phyloP scores from a whole-genome alignment of 2,888 invertebrate genomes.

The Orchesellides sinensis region DNA sequence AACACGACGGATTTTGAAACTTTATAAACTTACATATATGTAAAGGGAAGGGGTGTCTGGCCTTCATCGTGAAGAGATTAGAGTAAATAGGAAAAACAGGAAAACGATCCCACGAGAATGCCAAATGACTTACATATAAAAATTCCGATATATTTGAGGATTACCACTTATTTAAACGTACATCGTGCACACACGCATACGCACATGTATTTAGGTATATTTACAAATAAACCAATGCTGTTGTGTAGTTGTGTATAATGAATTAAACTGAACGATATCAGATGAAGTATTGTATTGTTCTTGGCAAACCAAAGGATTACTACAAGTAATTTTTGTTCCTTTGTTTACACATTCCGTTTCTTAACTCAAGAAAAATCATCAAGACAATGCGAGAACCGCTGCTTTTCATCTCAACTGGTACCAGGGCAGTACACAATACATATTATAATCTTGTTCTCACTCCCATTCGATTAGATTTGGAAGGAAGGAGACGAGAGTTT shows the following conservation, averaged over 20 bases:
- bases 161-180: neutral
- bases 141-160: neutral
- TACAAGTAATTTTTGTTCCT: neutral
- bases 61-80: slow-evolving; percentile 31
- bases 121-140: neutral
- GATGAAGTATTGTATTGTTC: neutral
- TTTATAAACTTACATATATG: neutral
- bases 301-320: neutral
- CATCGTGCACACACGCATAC: neutral
- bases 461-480: slow-evolving; percentile 26
- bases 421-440: neutral
- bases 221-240: neutral
- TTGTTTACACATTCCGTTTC: slow-evolving; percentile 2
- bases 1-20: slow-evolving; percentile 16
- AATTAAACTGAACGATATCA: neutral
- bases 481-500: too few species aligned
- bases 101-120: neutral
- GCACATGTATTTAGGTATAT: neutral
- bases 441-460: slow-evolving; percentile 10
- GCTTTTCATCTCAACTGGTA: neutral
- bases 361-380: too few species aligned
- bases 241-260: neutral
- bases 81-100: slow-evolving; percentile 31
- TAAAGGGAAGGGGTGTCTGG: slow-evolving; percentile 39
- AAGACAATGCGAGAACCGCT: too few species aligned